phyloP scores from a whole-genome alignment of 2,797 vertebrate species.

The Periophthalmus magnuspinnatus region DNA sequence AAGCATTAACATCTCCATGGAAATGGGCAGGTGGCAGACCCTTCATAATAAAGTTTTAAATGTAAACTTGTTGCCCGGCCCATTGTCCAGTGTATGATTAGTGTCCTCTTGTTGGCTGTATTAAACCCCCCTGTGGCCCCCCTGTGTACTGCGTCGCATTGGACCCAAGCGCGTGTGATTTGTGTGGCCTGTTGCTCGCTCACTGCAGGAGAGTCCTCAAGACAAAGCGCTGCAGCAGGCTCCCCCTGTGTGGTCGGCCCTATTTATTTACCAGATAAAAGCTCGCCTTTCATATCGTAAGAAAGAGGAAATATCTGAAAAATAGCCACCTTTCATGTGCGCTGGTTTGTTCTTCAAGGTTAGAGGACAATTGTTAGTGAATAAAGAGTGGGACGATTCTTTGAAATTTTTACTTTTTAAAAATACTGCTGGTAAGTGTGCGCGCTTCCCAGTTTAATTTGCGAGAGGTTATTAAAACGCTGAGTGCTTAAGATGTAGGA shows the following conservation, averaged over 20 bases:
- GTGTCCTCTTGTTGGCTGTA: slow-evolving; percentile 30
- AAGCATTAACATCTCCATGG: no score
- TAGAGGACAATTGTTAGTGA: slow-evolving; percentile 45
- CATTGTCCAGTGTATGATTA: slow-evolving; percentile 6
- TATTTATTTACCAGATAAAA: slow-evolving; percentile 57
- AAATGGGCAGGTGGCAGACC: no score
- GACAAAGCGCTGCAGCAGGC: slow-evolving; percentile 37
- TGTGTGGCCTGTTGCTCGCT: slow-evolving; percentile 50
- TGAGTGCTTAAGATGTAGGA: slow-evolving; percentile 13
- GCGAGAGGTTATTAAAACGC: slow-evolving; percentile 14
- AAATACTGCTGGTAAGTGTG: slow-evolving; percentile 17
- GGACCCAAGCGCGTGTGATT: slow-evolving; percentile 48
- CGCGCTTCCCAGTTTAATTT: slow-evolving; percentile 18
- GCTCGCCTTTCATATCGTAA: slow-evolving; percentile 39
- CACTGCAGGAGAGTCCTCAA: slow-evolving; percentile 39
- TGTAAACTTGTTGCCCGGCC: not conserved
- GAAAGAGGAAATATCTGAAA: slow-evolving; percentile 44
- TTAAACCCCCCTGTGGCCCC: slow-evolving; percentile 29
- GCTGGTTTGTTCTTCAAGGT: slow-evolving; percentile 58
- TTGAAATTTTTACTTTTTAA: slow-evolving; percentile 29
- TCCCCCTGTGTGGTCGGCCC: slow-evolving; percentile 36
- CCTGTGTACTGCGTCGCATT: slow-evolving; percentile 43
- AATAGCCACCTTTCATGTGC: slow-evolving; percentile 52
- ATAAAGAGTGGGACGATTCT: slow-evolving; percentile 35
- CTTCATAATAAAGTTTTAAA: no score